Evolutionary conservation across 2,113 vertebrate species (phyloP), one percentile per base, ranked within the genome.

Genomic region (Gadus macrocephalus): DNA sequence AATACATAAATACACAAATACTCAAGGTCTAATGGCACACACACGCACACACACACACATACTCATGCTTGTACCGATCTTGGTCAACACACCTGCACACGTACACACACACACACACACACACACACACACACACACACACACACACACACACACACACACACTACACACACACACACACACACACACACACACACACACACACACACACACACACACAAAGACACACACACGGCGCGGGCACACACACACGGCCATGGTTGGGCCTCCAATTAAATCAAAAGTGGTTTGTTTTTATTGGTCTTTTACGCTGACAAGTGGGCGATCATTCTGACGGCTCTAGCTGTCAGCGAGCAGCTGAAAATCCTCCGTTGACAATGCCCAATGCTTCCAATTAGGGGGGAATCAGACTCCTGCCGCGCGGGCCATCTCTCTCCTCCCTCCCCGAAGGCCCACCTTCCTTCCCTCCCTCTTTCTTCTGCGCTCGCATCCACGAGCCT

Each of bases 281-380:
- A 98, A 99, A 93, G 97, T 93, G 95, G 96, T 95, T 97, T 98
- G 96, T 98, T 98, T 98, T 98, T 99, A 98, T 98, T 98, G 96
- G 96, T 98, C 95, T 97, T 99, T 99, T 99, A 96, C 95, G 93
- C 95, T 99, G 96, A 99, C 96, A 98, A 98, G 96, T 98, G 96
- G 96, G 93, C 96, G 93, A 98, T 99, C 96, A 98, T 95, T 96
- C 92, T 93, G 93, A 96, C 92, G 94, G 94, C 93, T 93, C 92
- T 90, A 97, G 95, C 96, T 98, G 97, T 98, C 97, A 99, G 94
- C 73, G 90, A 96, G 91, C 93, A 78, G 93, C 93, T 94, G 95
- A 95, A 95, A 96, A 97, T 92, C 93, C 95, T 96, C 93, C 87
- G 94, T 92, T 99, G 96, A 98, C 96, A 98, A 98, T 98, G 96